A percentile compares a stretch with the other conserved stretches of the same genome.
Conservation (phyloP, 2,888 invertebrate genomes). For the Clanis bilineata region DNA sequence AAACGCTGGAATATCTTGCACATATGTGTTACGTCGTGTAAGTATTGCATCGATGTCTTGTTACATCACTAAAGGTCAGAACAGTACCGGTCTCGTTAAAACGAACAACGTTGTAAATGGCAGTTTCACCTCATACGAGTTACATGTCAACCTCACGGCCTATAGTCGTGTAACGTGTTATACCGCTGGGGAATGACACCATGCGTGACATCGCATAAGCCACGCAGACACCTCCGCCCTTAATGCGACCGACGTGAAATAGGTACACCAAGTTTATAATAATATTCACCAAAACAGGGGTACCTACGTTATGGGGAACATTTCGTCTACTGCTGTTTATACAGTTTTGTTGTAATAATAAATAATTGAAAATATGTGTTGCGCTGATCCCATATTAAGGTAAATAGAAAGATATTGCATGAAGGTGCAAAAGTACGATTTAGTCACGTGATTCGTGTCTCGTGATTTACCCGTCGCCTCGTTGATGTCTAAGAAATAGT, state of each 20-base stretch:
- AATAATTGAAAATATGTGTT: too few relatives aligned
- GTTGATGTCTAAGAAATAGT: too few relatives aligned
- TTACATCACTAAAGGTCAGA: slow-evolving; percentile 23
- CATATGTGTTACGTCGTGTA: background rate
- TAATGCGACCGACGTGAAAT: slow-evolving; percentile 19
- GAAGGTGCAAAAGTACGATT: too few relatives aligned
- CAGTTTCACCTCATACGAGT: slow-evolving; percentile 19
- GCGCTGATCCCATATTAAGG: too few relatives aligned
- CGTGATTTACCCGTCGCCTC: too few relatives aligned
- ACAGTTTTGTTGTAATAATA: too few relatives aligned
- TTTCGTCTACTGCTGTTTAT: too few relatives aligned
- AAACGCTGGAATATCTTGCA: background rate
- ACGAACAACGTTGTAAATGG: slow-evolving; percentile 19
- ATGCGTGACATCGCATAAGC: slow-evolving; percentile 39
- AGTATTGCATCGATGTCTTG: slow-evolving; percentile 3
- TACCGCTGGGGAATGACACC: background rate
- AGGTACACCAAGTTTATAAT: background rate
- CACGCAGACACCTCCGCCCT: slow-evolving; percentile 31
- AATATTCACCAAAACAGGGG: background rate
- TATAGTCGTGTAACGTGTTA: background rate
- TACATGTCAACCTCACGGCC: background rate
- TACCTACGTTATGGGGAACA: background rate
- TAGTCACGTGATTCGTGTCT: too few relatives aligned
- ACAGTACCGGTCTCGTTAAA: slow-evolving; percentile 9
- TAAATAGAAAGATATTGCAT: too few relatives aligned